Base-by-base conservation (phyloP, 2,797 vertebrate species). In the Miichthys miiuy region DNA sequence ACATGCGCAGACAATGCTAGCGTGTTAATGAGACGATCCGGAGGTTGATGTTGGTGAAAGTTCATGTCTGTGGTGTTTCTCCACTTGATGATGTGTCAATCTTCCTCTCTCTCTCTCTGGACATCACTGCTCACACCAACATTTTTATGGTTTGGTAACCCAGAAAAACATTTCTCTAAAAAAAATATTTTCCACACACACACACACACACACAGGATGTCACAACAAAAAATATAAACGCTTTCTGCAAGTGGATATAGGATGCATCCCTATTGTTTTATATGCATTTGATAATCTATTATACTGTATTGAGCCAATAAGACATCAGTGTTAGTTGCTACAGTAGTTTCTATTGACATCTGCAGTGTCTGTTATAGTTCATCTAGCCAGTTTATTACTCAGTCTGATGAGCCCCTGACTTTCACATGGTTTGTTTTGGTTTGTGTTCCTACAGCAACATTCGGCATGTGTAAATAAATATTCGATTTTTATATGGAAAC, bases 381-480 rank as follows among this genome's bases (percentile, higher is more conserved):
- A 30, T 27, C 1, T 17, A 8, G 2, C 48, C 11, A 12, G 23
- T 30, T 73, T 57, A 6, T 68, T 9, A 34, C 47, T 61, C 18
- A 68, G 13, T 52, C 6, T 34, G 21, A 42, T 71, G 34, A 51
- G 46, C n/a, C n/a, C 11, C 20, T 12, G 5, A 18, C 50, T 48
- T 57, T 6, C 12, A 6, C 46, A 34, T 23, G 16, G n/a, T 13
- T 63, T 62, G 20, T 50, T 25, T 52, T 63, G 54, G 20, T 50
- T 25, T 52, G 12, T 30, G 34, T 66, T 56, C 52, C 38, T 38
- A 52, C 25, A 30, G 38, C 55, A 52, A 20, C 38, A 44, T 20
- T 44, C 51, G 41, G 50, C 58, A 34, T 11, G 38, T 47, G 51
- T 57, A 64, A 69, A 64, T 78, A 58, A 55, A 80, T 63, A 73